Evolutionary conservation across 2,113 vertebrate species (phyloP), one percentile per base, ranked within the genome.

Genomic region (Corythoichthys intestinalis): DNA sequence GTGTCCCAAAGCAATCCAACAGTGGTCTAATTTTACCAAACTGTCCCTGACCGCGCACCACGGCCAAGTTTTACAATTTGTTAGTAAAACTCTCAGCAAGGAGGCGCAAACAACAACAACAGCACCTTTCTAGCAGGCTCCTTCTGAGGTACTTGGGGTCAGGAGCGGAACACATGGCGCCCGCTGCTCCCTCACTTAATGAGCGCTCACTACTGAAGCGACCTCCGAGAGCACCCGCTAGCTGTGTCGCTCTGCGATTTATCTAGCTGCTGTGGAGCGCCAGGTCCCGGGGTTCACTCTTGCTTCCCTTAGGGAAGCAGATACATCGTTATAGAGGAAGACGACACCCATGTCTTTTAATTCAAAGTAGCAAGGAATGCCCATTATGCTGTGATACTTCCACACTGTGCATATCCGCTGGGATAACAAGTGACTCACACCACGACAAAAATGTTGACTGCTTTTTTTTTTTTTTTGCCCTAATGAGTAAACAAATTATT

Each of bases 181-280:
- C 41, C n/a, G 60, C 60, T 62, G 39, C 39, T 41, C 34, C 60
- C 10, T 63, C 44, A 6, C 61, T 47, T 63, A 63, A 63, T 63
- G 61, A 63, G 61, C 61, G 20, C 61, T 46, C 56, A 58, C 34
- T 37, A 58, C 56, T 14, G 34, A 58, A 58, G 56, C 56, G 56
- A 58, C 61, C 61, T 63, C 44, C 20, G 44, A 63, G 39, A 63
- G 61, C 41, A 0, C 41, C 61, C 61, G 61, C 37, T 20, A 20
- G 61, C 44, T 28, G 61, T 13, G 39, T 63, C 39, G 20, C 61
- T 28, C 11, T n/a, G 13, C 44, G n/a, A 63, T 63, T 63, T 63
- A 47, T 63, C 61, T 63, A 2, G 56, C 61, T 47, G 61, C 41
- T 47, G 44, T 34, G 6, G 34, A 4, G 12, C 11, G 41, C 41